Base-by-base conservation (phyloP, 2,888 invertebrate species). In the Podotricha telesiphe region DNA sequence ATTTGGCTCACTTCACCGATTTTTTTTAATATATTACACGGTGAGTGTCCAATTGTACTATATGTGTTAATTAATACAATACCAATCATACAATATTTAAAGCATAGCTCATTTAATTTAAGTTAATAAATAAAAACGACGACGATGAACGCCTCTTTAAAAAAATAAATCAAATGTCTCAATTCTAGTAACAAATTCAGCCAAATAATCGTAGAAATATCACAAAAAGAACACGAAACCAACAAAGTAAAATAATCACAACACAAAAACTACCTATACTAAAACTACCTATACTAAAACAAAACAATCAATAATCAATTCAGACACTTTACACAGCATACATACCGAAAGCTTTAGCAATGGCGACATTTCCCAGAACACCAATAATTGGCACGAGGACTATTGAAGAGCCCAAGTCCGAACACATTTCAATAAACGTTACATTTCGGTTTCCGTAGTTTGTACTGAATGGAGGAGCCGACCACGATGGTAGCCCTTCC, bases 361-460 rank as follows among this genome's bases (percentile, higher is more conserved):
- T 99, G 11, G 99, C 99, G 0, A 99, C 98, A 81, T 98, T 98
- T 73, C 99, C 98, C 58, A 99, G 91, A 0, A 99, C 96, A 0
- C 97, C 97, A 75, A 99, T 96, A 42, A 99, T 94, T 1, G 99
- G 98, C 10, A 99, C 96, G 64, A 99, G 93, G 37, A 97, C 90
- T 73, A 98, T 95, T 0, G 98, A 97, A 0, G 96, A 95, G 5
- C 98, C 98, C 68, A 99, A 94, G 82, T 96, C 96, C 22, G 95
- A 94, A 68, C 96, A 93, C 96, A 96, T 96, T 73, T 96, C 95
- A 15, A 93, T 80, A 76, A 96, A 95, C 10, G 86, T 86, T 17
- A 95, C 88, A 2, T 95, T 94, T 61, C 89, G 88, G 67, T 95
- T 95, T 65, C 93, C 93, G 4, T 92, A 78, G 0, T 88, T 89